A percentile compares a stretch with the other conserved stretches of the same genome.
phyloP scores from a whole-genome alignment of 1,140 invertebrate species.

The Chironomus tepperi region DNA sequence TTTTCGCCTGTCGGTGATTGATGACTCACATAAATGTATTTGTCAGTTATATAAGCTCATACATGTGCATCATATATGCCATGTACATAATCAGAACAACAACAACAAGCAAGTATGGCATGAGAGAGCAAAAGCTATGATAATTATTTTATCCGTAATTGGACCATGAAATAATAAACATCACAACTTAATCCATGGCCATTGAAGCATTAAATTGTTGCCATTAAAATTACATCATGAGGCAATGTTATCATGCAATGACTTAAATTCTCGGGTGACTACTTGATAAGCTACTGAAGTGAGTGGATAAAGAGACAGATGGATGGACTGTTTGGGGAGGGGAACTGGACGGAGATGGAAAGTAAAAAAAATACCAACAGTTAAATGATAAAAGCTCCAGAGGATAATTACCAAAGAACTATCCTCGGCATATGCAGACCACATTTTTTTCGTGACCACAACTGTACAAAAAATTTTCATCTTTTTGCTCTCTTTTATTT shows the following conservation, averaged over 20 bases:
- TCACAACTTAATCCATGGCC: neutral
- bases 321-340: too few species aligned
- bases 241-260: slow-evolving; percentile 4
- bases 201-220: slow-evolving; percentile 2
- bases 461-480: too few species aligned
- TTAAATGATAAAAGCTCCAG: neutral
- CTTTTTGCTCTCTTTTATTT: too few species aligned
- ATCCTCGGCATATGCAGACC: too few species aligned
- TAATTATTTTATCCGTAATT: slow-evolving; percentile 4
- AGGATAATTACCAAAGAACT: neutral
- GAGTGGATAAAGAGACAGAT: too few species aligned
- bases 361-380: neutral
- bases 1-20: neutral
- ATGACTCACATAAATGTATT: neutral
- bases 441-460: too few species aligned
- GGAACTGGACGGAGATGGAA: neutral
- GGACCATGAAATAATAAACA: slow-evolving; percentile 13
- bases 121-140: neutral
- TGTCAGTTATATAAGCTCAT: neutral
- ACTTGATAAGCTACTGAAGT: neutral
- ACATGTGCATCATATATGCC: neutral
- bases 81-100: neutral
- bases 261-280: neutral
- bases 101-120: too few species aligned
- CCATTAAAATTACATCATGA: slow-evolving; percentile 2